Evolutionary conservation across 2,113 vertebrate genomes (phyloP).

Genomic region (Columbina picui): DNA sequence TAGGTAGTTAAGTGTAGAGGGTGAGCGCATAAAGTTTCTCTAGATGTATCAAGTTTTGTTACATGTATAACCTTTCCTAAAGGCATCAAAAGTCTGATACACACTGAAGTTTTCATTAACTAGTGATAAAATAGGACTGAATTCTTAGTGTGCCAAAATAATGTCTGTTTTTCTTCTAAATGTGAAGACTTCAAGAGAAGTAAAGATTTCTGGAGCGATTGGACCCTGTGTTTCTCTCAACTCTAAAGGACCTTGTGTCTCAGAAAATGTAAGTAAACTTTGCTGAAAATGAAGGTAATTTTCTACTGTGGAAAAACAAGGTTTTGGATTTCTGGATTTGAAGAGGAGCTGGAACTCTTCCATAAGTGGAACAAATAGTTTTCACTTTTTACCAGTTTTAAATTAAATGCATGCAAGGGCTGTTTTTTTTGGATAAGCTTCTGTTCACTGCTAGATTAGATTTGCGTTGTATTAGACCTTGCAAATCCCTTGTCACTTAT

Average conservation of each 20-base stretch:
- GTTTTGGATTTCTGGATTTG: background rate
- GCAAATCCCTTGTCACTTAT: background rate
- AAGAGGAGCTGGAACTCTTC: background rate
- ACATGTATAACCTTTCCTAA: background rate
- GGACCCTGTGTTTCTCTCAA: slow-evolving; percentile 94
- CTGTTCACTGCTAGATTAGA: background rate
- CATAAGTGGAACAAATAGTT: background rate
- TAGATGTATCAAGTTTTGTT: background rate
- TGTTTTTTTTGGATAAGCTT: background rate
- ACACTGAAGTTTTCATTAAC: background rate
- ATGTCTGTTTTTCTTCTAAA: slow-evolving; percentile 41
- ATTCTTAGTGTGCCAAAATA: background rate
- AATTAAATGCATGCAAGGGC: background rate
- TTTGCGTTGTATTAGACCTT: background rate
- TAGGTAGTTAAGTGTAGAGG: background rate
- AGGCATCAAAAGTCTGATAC: background rate
- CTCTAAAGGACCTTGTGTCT: slow-evolving; percentile 95
- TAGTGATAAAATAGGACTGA: background rate
- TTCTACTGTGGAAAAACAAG: background rate
- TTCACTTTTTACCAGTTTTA: background rate
- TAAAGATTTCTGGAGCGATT: slow-evolving; percentile 96
- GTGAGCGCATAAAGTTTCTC: background rate
- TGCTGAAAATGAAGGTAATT: background rate
- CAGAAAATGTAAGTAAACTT: slow-evolving; percentile 89
- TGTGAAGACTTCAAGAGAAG: slow-evolving; percentile 92